These are phyloP conservation scores for Drosophila robusta DNA, from an alignment of 2,888 invertebrate genomes.

Conservation along the genomic window DNA sequence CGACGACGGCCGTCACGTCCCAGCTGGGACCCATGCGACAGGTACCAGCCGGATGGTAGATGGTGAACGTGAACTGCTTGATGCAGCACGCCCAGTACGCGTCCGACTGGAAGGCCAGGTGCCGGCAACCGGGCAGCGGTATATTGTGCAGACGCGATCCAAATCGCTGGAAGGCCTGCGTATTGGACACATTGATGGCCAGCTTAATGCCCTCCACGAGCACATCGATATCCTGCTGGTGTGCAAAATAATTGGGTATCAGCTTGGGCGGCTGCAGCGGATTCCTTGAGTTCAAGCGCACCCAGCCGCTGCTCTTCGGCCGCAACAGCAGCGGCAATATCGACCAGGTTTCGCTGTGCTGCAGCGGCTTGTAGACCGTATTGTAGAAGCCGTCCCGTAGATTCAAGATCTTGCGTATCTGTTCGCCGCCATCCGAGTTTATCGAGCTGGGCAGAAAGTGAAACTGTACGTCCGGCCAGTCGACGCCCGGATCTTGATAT, in stretches of 20 bases:
- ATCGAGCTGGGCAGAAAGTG: conserved; percentile 94
- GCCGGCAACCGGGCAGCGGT: conserved; percentile 93
- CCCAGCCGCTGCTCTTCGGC: conserved; percentile 94
- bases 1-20: conserved; percentile 92
- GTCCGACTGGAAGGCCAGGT: conserved; percentile 90
- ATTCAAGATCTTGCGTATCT: conserved; percentile 91
- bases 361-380: conserved; percentile 93
- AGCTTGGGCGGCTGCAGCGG: conserved; percentile 94
- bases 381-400: conserved; percentile 93
- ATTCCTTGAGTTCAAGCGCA: conserved; percentile 92
- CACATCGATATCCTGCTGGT: conserved; percentile 91
- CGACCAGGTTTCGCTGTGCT: conserved; percentile 93
- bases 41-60: conserved; percentile 94
- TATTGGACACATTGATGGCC: conserved; percentile 91
- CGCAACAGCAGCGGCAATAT: conserved; percentile 92
- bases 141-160: conserved; percentile 92
- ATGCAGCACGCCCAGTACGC: conserved; percentile 95
- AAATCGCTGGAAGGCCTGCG: conserved; percentile 92
- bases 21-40: conserved; percentile 94
- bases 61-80: conserved; percentile 92
- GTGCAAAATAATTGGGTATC: conserved; percentile 96
- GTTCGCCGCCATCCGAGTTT: conserved; percentile 92
- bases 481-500: conserved; percentile 91
- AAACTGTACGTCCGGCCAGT: conserved; percentile 94
- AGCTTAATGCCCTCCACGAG: conserved; percentile 94